Base-by-base conservation (phyloP, 1,140 invertebrate species). In the Agraylea sexmaculata region DNA sequence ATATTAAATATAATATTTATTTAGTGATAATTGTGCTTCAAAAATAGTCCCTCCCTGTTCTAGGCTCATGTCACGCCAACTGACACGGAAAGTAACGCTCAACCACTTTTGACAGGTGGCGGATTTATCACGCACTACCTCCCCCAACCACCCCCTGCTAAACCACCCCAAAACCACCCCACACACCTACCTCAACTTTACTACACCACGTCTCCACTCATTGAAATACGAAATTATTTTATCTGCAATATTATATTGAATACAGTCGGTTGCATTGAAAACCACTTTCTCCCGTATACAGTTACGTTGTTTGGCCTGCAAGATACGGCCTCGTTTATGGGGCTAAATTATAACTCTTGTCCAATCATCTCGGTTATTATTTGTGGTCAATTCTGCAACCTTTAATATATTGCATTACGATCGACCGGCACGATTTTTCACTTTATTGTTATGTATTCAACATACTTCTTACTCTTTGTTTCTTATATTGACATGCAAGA, bases 81-180 rank as follows among this genome's bases (percentile, higher is more conserved):
- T 49, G 46, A 45, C 46, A 49, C 46, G 42, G 43, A 49, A 45
- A 45, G 42, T 49, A 45, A 49, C 46, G 46, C 42, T 49, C 46
- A 49, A 49, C 46, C 46, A 49, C 46, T 49, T 45, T 49, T 45
- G 46, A 49, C 46, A 49, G 46, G 39, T 33, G 40, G 42, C 39
- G 43, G 46, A 45, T 49, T 49, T 49, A 49, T 49, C 46, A 49
- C 40, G 42, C 42, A 42, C 34, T 28, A 30, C 19, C 33, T 38
- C 33, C 12, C 21, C 38, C 17, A 31, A 35, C 10, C 16, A 6
- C 32, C 7, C 18, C 4, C 16, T 12, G 20, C 30, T 3, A 8
- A 19, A 6, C 40, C 21, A 3, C 25, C 20, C 3, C 37, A 12
- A 17, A 21, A 18, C 28, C 5, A 1, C 34, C 32, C 10, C 16